Percentiles rank a stretch among this genome's conserved stretches.
Evolutionary conservation across 1,140 invertebrate species (phyloP).

Genomic region (Ooceraea biroi): DNA sequence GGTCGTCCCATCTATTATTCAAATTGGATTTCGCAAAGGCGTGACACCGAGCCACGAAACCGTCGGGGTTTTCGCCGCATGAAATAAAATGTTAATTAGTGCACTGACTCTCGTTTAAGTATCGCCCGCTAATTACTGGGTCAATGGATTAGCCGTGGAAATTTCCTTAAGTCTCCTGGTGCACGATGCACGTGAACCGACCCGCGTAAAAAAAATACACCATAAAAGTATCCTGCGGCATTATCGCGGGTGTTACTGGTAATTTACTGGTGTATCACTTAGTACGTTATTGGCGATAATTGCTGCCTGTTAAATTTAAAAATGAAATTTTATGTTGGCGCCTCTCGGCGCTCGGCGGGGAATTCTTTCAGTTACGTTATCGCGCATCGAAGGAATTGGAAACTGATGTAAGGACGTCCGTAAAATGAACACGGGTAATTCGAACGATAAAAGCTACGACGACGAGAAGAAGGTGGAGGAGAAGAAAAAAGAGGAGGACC

Average conservation of each 20-base stretch:
- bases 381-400: conserved; percentile 14
- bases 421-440: conserved; percentile 44
- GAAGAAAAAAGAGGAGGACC: conserved; percentile 7
- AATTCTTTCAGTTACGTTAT: conserved; percentile 5
- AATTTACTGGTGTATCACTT: conserved; percentile 25
- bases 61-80: not conserved
- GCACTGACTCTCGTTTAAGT: not conserved
- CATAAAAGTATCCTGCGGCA: too few relatives aligned
- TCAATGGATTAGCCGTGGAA: too few relatives aligned
- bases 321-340: conserved; percentile 31
- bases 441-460: conserved; percentile 31
- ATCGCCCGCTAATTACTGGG: too few relatives aligned
- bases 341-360: not conserved
- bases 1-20: conserved; percentile 49
- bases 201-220: too few relatives aligned
- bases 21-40: conserved; percentile 44
- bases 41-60: not conserved
- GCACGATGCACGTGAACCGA: too few relatives aligned
- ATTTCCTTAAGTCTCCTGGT: too few relatives aligned
- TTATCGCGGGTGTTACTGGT: not conserved
- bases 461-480: not conserved
- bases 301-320: conserved; percentile 13
- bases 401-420: conserved; percentile 19
- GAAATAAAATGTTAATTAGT: not conserved
- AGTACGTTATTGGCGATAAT: conserved; percentile 22